Conservation (phyloP, 2,888 invertebrate species). For the Rugalucina vietnamica region DNA sequence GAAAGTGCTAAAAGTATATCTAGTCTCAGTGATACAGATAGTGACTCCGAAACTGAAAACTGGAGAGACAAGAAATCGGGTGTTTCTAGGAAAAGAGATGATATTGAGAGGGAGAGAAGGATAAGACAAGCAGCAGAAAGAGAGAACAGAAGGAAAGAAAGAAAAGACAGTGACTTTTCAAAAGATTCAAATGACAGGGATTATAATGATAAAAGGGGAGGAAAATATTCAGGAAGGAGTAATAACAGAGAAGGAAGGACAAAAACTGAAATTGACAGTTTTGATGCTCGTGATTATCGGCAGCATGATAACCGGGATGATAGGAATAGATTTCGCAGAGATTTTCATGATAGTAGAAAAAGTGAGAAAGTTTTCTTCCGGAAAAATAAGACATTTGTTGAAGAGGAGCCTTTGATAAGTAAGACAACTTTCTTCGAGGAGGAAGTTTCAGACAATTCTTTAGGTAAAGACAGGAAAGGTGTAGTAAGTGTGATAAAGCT, state of each 20-base stretch:
- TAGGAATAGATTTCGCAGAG: neutral
- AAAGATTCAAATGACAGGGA: constrained; percentile 11
- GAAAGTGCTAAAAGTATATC: constrained; percentile 57
- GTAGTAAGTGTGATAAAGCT: constrained; percentile 45
- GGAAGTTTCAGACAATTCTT: constrained; percentile 41
- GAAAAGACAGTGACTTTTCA: neutral
- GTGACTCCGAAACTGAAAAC: constrained; percentile 67
- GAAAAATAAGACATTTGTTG: constrained; percentile 41
- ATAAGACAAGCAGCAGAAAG: constrained; percentile 53
- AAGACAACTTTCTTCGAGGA: constrained; percentile 41
- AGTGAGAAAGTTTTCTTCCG: constrained; percentile 9
- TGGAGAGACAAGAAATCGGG: constrained; percentile 66
- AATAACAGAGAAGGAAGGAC: neutral
- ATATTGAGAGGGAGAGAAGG: constrained; percentile 66
- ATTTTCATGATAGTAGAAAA: neutral
- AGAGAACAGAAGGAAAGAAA: constrained; percentile 31
- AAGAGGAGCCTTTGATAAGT: constrained; percentile 16
- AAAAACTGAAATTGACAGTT: neutral
- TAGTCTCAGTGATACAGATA: constrained; percentile 69
- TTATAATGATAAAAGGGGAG: constrained; percentile 10
- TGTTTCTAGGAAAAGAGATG: constrained; percentile 59
- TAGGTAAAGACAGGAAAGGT: constrained; percentile 19
- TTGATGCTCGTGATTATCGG: constrained; percentile 5
- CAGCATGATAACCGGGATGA: neutral
- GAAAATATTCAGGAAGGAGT: neutral